These are phyloP conservation scores for Theonella swinhoei DNA, from an alignment of 37 sponge, comb jelly and placozoan species.

Conservation along the genomic window DNA sequence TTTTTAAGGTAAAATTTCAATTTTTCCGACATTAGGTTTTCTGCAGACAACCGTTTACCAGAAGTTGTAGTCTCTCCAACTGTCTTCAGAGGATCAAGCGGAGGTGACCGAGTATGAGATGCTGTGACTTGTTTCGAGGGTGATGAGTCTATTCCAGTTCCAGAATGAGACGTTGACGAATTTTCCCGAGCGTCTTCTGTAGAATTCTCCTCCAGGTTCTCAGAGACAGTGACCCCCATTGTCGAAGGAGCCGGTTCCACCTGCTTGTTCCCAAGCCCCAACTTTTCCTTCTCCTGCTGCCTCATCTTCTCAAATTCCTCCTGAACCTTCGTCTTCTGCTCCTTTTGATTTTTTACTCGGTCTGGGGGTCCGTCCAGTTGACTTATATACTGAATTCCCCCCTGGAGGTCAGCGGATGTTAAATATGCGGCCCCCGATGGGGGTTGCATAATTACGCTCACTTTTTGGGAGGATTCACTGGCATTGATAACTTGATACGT, in stretches of 20 bases:
- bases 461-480: slow-evolving; percentile 37
- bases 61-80: not conserved
- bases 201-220: not conserved
- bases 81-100: too few species aligned
- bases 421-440: slow-evolving; percentile 3
- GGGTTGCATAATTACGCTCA: slow-evolving; percentile 62
- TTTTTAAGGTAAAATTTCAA: slow-evolving; percentile 12
- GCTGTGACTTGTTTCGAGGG: too few species aligned
- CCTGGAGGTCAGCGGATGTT: not conserved
- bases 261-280: not conserved
- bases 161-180: too few species aligned
- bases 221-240: not conserved
- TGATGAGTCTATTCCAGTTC: too few species aligned
- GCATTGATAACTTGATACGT: slow-evolving; percentile 17
- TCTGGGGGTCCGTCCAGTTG: slow-evolving; percentile 59
- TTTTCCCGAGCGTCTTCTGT: too few species aligned
- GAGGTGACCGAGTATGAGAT: too few species aligned
- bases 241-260: not conserved
- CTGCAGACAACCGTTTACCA: not conserved
- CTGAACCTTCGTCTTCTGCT: not conserved
- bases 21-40: slow-evolving; percentile 16
- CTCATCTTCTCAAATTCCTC: slow-evolving; percentile 22
- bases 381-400: slow-evolving; percentile 36
- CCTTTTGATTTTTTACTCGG: not conserved
- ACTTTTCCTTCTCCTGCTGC: not conserved